Percentiles rank a stretch among this genome's conserved stretches.
phyloP scores from a whole-genome alignment of 1,140 invertebrate genomes.

The Ladona fulva region DNA sequence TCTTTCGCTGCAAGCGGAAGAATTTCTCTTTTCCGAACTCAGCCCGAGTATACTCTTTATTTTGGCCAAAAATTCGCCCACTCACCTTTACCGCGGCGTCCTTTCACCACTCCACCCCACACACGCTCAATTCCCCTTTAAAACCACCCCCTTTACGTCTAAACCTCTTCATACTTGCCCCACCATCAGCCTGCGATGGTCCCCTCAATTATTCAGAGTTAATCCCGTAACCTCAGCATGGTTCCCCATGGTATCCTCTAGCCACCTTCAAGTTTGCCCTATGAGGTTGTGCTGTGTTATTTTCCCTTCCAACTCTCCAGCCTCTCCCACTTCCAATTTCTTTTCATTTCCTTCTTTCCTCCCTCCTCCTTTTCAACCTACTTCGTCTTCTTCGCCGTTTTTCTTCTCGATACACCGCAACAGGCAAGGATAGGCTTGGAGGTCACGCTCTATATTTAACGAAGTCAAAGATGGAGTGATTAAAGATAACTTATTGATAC shows the following conservation, averaged over 20 bases:
- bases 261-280: neutral
- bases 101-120: too few species aligned
- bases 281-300: neutral
- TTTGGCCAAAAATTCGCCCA: too few species aligned
- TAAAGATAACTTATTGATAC: too few species aligned
- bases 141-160: neutral
- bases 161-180: neutral
- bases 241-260: neutral
- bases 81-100: too few species aligned
- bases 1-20: too few species aligned
- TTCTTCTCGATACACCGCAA: too few species aligned
- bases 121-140: neutral
- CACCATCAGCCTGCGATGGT: neutral
- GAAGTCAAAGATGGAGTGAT: too few species aligned
- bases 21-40: too few species aligned
- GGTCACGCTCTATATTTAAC: too few species aligned
- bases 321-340: neutral
- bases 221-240: constrained; percentile 7
- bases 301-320: neutral
- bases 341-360: neutral
- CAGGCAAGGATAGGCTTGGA: too few species aligned
- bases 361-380: neutral
- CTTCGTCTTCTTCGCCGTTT: too few species aligned
- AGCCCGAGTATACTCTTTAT: too few species aligned
- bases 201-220: constrained; percentile 1